Evolutionary conservation across 2,797 vertebrate genomes (phyloP), one percentile per base, ranked within the genome.

Genomic region (Ceryle rudis): DNA sequence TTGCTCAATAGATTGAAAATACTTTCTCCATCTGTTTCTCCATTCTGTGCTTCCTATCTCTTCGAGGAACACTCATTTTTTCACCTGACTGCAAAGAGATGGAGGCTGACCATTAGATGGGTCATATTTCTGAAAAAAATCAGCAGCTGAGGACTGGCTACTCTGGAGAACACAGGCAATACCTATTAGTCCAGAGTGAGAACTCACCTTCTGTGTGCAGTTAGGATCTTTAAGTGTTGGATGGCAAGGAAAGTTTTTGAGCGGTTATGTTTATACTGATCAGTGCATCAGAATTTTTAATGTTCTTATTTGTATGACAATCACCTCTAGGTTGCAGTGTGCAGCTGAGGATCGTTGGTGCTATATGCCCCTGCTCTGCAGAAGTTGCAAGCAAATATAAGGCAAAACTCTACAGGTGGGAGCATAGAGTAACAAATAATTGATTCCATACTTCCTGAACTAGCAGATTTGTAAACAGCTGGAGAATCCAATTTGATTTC

Each of bases 401-500:
- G 58, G 41, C 39, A 58, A n/a, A 80, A 60, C 29, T 67, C 61
- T 57, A 61, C 23, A 82, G 58, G 35, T 90, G 73, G 39, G 21
- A 93, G 29, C n/a, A 92, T 35, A 73, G 35, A 47, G 49, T 67
- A 90, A 77, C 28, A 82, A 80, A 89, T 66, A 94, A 95, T 46
- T 33, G 41, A 78, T 87, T 90, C 49, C 1, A 12, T 73, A 47
- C 81, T 92, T 91, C 64, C 52, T 92, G 89, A 89, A 64, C 78
- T 67, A 87, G 60, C 21, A 57, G 51, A 57, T 93, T 91, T 92
- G 71, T 77, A 92, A 93, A 85, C 90, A 96, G 75, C 67, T 93
- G 83, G 77, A 93, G 86, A 85, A 82, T 60, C 55, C 52, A 57
- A 51, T 69, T 93, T 81, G 57, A 82, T 86, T 90, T 73, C 14